Conservation (phyloP, 2,888 invertebrate species). For the Epinotia bilunana region DNA sequence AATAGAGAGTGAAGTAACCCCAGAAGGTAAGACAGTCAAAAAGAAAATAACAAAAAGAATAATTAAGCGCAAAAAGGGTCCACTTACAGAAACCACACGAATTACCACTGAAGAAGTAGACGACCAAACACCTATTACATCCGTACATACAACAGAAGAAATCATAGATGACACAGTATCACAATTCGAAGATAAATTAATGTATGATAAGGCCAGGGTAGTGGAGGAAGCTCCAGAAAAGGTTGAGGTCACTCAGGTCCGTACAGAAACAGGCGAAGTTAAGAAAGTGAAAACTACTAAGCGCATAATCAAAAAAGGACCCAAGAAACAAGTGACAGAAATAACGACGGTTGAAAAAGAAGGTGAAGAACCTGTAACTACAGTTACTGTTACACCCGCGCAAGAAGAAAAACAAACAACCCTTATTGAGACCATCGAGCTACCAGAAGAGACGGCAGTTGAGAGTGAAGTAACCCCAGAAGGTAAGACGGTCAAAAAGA, state of each 20-base stretch:
- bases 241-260: constrained; percentile 62
- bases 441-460: not conserved
- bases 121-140: constrained; percentile 53
- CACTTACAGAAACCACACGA: constrained; percentile 4
- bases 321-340: constrained; percentile 74
- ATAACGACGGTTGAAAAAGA: constrained; percentile 74
- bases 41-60: constrained; percentile 1
- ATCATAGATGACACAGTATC: constrained; percentile 58
- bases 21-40: not conserved
- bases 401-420: constrained; percentile 54
- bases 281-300: constrained; percentile 68
- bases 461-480: not conserved
- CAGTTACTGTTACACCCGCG: constrained; percentile 52
- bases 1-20: not conserved
- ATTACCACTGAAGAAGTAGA: constrained; percentile 7
- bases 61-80: constrained; percentile 1
- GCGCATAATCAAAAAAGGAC: constrained; percentile 74
- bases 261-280: constrained; percentile 62
- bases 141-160: constrained; percentile 56
- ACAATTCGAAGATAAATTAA: constrained; percentile 48
- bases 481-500: constrained; percentile 11
- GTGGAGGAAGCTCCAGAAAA: constrained; percentile 32
- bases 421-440: constrained; percentile 51
- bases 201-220: constrained; percentile 9
- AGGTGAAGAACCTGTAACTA: constrained; percentile 63